Evolutionary conservation across 2,113 vertebrate species (phyloP), one percentile per base, ranked within the genome.

Genomic region (Ammodramus savannarum): DNA sequence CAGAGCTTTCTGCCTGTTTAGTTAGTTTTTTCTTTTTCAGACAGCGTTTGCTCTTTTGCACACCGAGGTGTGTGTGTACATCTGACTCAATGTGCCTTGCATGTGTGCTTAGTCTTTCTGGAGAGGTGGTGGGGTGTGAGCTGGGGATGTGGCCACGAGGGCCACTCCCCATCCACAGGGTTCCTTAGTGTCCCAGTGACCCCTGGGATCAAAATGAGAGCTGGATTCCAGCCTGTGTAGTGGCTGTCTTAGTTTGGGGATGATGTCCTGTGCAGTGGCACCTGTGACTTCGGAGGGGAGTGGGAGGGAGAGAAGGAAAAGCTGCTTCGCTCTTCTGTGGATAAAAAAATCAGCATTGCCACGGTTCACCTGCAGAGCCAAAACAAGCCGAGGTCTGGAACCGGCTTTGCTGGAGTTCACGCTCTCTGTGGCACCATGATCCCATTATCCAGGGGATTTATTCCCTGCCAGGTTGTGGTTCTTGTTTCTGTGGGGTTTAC

Each of bases 51-150:
- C 96, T 97, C 96, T 96, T 97, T 77, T 87, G 89, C 76, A 65
- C 85, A 48, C 86, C 5, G 1, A 17, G n/a, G 65, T 26, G 87
- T 73, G 95, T 91, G 88, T 76, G 79, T 77, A 12, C 90, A 76
- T 66, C 87, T 41, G 74, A 94, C 85, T 97, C 51, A 96, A 97
- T 85, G 97, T 98, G 98, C 98, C 98, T 98, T 98, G 97, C 95
- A 77, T 94, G 96, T 85, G 96, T 97, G 97, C 79, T 57, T 48
- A 41, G 81, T 95, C 95, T 81, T 63, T 71, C 62, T 80, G 94
- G 62, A 39, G 82, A 51, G 74, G 72, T 39, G 41, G 73, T 34
- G 39, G 78, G 59, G 85, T 36, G 89, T 39, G 95, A 84, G 90
- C 62, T 43, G 95, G 91, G 96, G 93, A 34, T 0, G 7, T 31